Conservation (phyloP, 2,113 vertebrate species). For the Dicentrarchus labrax region DNA sequence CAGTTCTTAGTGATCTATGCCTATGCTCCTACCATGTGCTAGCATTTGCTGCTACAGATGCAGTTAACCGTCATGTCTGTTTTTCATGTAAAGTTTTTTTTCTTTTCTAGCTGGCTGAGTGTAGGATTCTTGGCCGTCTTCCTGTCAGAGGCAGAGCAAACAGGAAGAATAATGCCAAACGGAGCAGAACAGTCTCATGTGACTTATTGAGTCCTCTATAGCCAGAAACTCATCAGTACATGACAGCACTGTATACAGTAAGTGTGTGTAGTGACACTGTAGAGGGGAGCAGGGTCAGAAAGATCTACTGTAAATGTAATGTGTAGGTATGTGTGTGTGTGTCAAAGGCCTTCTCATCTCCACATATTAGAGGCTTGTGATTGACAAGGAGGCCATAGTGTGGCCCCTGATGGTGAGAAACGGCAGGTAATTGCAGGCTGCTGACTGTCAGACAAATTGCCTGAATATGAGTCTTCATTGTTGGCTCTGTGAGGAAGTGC, state of each 20-base stretch:
- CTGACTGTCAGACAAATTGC: constrained; percentile 62
- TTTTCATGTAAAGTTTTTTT: constrained; percentile 24
- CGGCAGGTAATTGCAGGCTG: constrained; percentile 69
- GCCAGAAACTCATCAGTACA: constrained; percentile 51
- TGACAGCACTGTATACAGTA: constrained; percentile 39
- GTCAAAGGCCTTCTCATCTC: constrained; percentile 53
- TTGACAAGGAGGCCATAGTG: constrained; percentile 58
- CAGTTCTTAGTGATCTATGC: background rate
- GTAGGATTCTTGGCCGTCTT: constrained; percentile 53
- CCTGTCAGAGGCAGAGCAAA: constrained; percentile 50
- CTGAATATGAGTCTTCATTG: constrained; percentile 40
- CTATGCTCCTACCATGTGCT: background rate
- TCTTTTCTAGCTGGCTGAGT: constrained; percentile 29
- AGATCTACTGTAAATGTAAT: constrained; percentile 4
- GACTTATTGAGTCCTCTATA: constrained; percentile 55
- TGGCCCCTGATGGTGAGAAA: constrained; percentile 47
- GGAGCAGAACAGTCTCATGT: constrained; percentile 46
- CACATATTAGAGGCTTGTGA: constrained; percentile 39
- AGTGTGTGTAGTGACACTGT: constrained; percentile 4
- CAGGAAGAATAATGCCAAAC: constrained; percentile 49
- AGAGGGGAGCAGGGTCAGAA: constrained; percentile 13
- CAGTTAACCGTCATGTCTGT: background rate
- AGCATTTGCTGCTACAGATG: background rate
- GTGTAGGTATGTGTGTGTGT: background rate
- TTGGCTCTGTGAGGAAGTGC: constrained; percentile 19